Percentiles rank a stretch among this genome's conserved stretches.
Conservation (phyloP, 2,113 vertebrate genomes). For the Mormyrus iriodes region DNA sequence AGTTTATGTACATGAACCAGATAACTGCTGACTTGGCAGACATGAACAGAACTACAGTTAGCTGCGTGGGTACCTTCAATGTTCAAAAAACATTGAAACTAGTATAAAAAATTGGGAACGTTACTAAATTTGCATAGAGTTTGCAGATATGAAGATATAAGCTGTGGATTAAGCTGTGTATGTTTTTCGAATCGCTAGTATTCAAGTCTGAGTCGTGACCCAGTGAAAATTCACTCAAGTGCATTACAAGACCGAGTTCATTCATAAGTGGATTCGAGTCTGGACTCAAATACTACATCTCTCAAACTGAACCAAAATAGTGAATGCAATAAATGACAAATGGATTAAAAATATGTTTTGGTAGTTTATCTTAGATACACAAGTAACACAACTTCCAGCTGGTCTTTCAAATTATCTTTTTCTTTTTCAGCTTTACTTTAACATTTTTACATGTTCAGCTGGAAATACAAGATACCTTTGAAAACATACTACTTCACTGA, state of each 20-base stretch:
- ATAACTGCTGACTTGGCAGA: neutral
- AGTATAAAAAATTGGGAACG: neutral
- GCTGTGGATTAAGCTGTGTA: neutral
- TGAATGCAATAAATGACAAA: neutral
- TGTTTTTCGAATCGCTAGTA: too few relatives aligned
- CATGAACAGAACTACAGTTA: neutral
- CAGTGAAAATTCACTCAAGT: too few relatives aligned
- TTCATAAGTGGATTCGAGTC: too few relatives aligned
- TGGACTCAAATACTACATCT: too few relatives aligned
- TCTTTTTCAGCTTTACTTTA: neutral
- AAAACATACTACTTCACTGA: slow-evolving; percentile 31
- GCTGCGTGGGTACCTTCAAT: neutral
- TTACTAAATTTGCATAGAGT: neutral
- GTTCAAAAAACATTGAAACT: neutral
- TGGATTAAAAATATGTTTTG: neutral
- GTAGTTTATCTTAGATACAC: neutral
- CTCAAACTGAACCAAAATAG: too few relatives aligned
- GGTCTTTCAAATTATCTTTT: neutral
- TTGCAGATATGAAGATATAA: neutral
- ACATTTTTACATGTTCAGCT: neutral
- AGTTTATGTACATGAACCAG: neutral
- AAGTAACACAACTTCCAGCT: neutral
- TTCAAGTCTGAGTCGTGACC: too few relatives aligned
- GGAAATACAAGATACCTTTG: slow-evolving; percentile 33
- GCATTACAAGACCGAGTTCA: too few relatives aligned